phyloP scores from a whole-genome alignment of 2,797 vertebrate species.

The Coilia nasus region DNA sequence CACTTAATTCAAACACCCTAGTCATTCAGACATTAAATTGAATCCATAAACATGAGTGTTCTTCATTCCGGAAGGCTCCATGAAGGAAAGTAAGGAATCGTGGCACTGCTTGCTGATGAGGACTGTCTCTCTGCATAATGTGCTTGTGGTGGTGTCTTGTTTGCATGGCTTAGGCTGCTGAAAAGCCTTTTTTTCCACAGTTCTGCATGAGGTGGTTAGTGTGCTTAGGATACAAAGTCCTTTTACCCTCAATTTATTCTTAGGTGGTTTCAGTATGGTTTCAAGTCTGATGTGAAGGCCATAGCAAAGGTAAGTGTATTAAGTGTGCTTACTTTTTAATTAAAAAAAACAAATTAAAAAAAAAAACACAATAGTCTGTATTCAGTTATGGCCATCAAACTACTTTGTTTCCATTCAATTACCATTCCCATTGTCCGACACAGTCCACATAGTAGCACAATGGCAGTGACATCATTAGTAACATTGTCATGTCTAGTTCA shows the following conservation, averaged over 20 bases:
- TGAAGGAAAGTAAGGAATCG: conserved; percentile 9
- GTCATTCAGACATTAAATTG: conserved; percentile 24
- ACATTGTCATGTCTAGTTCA: too few relatives aligned
- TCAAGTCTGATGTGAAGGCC: too few relatives aligned
- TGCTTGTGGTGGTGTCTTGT: conserved; percentile 15
- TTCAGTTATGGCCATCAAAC: too few relatives aligned
- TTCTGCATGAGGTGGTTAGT: neutral
- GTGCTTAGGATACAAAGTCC: conserved; percentile 23
- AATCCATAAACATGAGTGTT: conserved; percentile 32
- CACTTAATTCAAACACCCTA: too few relatives aligned
- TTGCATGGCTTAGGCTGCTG: conserved; percentile 20
- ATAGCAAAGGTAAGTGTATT: too few relatives aligned
- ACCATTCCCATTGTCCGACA: too few relatives aligned
- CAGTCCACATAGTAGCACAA: too few relatives aligned
- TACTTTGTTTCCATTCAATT: too few relatives aligned
- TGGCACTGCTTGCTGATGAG: conserved; percentile 12
- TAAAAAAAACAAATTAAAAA: too few relatives aligned
- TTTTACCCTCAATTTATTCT: neutral
- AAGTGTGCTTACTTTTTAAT: too few relatives aligned
- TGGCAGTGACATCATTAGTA: too few relatives aligned
- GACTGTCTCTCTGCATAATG: conserved; percentile 24
- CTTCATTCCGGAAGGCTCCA: neutral
- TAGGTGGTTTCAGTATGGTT: neutral
- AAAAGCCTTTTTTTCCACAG: conserved; percentile 17
- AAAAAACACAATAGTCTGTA: too few relatives aligned